Evolutionary conservation across 2,113 vertebrate species (phyloP).

Genomic region (Phycodurus eques): DNA sequence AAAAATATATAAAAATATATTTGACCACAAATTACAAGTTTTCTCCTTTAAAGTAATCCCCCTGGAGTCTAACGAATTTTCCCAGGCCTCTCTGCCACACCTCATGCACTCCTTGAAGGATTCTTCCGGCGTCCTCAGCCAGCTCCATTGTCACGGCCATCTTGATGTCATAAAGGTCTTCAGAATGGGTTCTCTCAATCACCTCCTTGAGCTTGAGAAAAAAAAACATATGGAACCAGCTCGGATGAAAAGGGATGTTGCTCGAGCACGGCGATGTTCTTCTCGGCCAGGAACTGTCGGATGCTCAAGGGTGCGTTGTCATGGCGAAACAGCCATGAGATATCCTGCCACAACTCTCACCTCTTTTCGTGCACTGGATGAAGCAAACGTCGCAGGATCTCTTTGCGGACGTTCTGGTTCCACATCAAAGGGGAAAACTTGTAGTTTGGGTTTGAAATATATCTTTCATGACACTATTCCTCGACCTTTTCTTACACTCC

Average conservation of each 20-base stretch:
- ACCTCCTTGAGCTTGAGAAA: not conserved
- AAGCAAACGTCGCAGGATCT: too few relatives aligned
- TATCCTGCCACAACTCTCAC: too few relatives aligned
- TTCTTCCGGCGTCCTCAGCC: not conserved
- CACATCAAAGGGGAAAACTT: too few relatives aligned
- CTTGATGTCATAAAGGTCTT: not conserved
- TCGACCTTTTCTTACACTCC: not conserved
- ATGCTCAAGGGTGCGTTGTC: too few relatives aligned
- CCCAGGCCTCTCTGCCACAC: not conserved
- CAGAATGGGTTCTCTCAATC: not conserved
- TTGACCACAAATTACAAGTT: too few relatives aligned
- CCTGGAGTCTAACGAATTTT: not conserved
- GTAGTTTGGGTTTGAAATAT: too few relatives aligned
- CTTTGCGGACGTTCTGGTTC: too few relatives aligned
- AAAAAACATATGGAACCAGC: not conserved
- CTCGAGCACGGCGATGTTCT: not conserved
- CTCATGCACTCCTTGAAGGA: not conserved
- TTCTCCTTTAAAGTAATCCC: not conserved
- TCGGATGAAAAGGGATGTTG: not conserved
- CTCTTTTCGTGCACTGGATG: too few relatives aligned
- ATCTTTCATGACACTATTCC: too few relatives aligned
- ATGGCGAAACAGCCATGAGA: too few relatives aligned
- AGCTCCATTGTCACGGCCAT: not conserved
- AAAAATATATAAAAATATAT: too few relatives aligned
- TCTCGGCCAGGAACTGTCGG: not conserved